phyloP scores from a whole-genome alignment of 2,113 vertebrate genomes.

The Grammomys surdaster region DNA sequence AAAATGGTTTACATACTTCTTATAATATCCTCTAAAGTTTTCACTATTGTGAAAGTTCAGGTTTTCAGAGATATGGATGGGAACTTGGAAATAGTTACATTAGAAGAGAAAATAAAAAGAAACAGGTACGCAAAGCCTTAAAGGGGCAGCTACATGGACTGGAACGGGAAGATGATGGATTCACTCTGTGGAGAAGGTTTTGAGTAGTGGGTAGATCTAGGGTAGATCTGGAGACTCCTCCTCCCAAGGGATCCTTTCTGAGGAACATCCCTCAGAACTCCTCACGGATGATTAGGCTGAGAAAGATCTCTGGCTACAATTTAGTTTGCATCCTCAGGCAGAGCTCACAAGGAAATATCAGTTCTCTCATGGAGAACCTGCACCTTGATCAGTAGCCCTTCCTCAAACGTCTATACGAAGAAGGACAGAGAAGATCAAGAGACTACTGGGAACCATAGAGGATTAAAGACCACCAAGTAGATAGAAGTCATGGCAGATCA shows the following conservation, averaged over 20 bases:
- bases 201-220: background rate
- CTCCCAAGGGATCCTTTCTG: background rate
- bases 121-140: background rate
- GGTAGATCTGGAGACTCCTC: background rate
- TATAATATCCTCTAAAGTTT: slow-evolving; percentile 30
- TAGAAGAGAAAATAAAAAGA: slow-evolving; percentile 16
- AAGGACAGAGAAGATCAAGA: background rate
- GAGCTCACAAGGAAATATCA: background rate
- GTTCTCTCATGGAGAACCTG: background rate
- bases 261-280: background rate
- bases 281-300: background rate
- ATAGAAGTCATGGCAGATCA: background rate
- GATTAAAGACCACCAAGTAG: background rate
- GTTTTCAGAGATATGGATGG: background rate
- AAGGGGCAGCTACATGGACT: background rate
- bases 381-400: background rate
- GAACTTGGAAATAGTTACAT: slow-evolving; percentile 25
- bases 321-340: background rate
- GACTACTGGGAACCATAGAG: background rate
- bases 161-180: background rate
- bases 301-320: background rate
- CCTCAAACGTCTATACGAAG: background rate
- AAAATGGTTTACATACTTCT: slow-evolving; percentile 26
- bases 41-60: background rate
- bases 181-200: background rate